These are phyloP conservation scores for Muscicapa adusta DNA, from an alignment of 2,113 vertebrate species.

Conservation along the genomic window DNA sequence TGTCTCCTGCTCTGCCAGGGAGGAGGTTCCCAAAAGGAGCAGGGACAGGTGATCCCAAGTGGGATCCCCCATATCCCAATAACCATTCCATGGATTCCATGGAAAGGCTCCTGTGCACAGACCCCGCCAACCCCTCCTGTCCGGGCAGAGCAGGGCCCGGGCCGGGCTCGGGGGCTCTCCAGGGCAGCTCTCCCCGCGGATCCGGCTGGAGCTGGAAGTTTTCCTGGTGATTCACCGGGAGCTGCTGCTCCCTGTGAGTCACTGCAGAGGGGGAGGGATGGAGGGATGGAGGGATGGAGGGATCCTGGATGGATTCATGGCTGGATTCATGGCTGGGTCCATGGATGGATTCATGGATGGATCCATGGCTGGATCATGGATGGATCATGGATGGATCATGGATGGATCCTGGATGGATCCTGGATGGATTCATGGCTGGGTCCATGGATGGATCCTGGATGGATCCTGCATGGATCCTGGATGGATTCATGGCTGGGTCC, in stretches of 20 bases:
- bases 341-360: too few relatives aligned
- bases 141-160: neutral
- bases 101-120: neutral
- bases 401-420: too few relatives aligned
- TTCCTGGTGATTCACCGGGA: neutral
- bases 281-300: neutral
- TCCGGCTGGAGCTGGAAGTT: neutral
- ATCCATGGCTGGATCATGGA: too few relatives aligned
- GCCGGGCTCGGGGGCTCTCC: accelerated
- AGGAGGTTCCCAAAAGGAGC: neutral
- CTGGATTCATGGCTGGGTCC: too few relatives aligned
- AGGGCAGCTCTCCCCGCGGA: neutral
- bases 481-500: neutral
- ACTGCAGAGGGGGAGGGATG: neutral
- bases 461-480: too few relatives aligned
- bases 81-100: accelerated
- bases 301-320: too few relatives aligned
- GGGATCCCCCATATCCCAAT: neutral
- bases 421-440: too few relatives aligned
- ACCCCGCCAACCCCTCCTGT: accelerated
- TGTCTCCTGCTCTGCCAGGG: neutral
- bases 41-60: neutral
- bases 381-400: too few relatives aligned
- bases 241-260: neutral
- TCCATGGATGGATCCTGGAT: too few relatives aligned